Percentiles rank a stretch among this genome's conserved stretches.
Evolutionary conservation across 2,797 vertebrate species (phyloP).

Genomic region (Manis javanica): DNA sequence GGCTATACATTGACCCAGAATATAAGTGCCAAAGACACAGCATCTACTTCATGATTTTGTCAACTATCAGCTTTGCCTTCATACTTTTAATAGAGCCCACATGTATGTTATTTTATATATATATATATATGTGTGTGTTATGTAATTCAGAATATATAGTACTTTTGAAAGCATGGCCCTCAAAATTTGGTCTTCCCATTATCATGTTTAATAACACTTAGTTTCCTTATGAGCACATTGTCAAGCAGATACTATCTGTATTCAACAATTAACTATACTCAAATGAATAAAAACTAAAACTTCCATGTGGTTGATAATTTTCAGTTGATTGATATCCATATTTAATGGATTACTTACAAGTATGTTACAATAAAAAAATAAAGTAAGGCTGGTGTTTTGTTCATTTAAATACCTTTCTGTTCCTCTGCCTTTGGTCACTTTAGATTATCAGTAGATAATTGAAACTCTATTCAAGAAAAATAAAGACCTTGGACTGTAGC

Average conservation of each 20-base stretch:
- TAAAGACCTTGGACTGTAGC: background rate
- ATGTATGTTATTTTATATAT: too few relatives aligned
- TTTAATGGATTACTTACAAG: too few relatives aligned
- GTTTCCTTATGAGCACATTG: background rate
- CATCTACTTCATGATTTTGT: background rate
- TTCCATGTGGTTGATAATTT: too few relatives aligned
- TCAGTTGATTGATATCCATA: too few relatives aligned
- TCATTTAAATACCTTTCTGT: too few relatives aligned
- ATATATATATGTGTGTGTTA: background rate
- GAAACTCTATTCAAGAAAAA: background rate
- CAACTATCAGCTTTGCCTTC: background rate
- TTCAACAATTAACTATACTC: too few relatives aligned
- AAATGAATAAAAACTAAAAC: too few relatives aligned
- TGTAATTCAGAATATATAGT: background rate
- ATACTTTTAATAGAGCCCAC: background rate
- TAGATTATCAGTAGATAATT: too few relatives aligned
- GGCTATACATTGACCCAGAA: background rate
- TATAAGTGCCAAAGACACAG: background rate
- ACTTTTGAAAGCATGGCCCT: background rate
- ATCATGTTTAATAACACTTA: background rate
- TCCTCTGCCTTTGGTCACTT: too few relatives aligned
- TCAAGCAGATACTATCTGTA: background rate
- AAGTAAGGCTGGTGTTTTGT: too few relatives aligned
- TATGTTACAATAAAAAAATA: too few relatives aligned
- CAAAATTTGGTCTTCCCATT: background rate